Percentiles rank a stretch among this genome's conserved stretches.
Conservation (phyloP, 30 jellyfish, hydroid and myxozoan genomes). For the Pelagia noctiluca region DNA sequence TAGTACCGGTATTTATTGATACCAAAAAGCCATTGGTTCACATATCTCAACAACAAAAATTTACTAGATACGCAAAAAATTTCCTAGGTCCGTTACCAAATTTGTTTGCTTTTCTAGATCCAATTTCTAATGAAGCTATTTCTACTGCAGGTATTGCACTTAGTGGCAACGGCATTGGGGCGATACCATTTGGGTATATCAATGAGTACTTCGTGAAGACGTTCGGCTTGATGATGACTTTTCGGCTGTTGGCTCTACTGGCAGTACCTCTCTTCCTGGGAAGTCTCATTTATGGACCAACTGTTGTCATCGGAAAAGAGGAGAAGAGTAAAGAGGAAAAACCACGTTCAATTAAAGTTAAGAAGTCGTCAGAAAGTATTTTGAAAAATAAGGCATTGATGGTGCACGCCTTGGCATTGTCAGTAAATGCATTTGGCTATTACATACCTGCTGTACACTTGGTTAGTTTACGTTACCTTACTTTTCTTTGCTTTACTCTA, state of each 20-base stretch:
- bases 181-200: slow-evolving; percentile 63
- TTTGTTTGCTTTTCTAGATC: too few species aligned
- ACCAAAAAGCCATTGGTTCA: too few species aligned
- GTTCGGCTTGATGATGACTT: slow-evolving; percentile 49
- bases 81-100: too few species aligned
- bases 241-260: slow-evolving; percentile 40
- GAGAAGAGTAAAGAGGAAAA: slow-evolving; percentile 3
- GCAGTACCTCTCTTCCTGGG: slow-evolving; percentile 62
- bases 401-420: slow-evolving; percentile 44
- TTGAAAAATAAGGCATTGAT: slow-evolving; percentile 57
- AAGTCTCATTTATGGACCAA: slow-evolving; percentile 60
- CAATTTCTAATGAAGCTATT: too few species aligned
- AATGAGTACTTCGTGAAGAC: slow-evolving; percentile 30
- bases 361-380: slow-evolving; percentile 6
- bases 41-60: too few species aligned
- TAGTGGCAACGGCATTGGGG: slow-evolving; percentile 78
- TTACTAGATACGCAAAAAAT: too few species aligned
- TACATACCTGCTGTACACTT: slow-evolving; percentile 73
- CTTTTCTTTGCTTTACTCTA: too few species aligned
- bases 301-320: not conserved
- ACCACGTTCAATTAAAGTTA: not conserved
- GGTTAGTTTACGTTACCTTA: too few species aligned
- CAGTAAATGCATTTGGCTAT: slow-evolving; percentile 66
- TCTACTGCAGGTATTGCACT: too few species aligned
- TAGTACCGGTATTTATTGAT: too few species aligned